phyloP scores from a whole-genome alignment of 2,113 vertebrate genomes.

The Riparia riparia region DNA sequence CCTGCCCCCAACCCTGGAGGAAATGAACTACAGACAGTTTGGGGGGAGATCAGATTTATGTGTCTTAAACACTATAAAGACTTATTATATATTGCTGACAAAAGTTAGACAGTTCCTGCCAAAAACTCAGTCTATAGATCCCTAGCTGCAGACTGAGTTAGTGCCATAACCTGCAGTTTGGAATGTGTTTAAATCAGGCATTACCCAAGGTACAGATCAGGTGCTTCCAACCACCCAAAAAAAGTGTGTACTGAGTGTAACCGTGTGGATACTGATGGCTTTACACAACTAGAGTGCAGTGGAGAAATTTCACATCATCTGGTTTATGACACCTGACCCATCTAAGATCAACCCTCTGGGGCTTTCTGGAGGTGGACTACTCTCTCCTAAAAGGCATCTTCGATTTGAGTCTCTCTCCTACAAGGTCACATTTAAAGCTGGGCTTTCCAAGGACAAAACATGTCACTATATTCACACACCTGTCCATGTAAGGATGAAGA shows the following conservation, averaged over 20 bases:
- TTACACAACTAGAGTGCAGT: not conserved
- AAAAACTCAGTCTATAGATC: conserved; percentile 23
- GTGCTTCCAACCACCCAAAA: conserved; percentile 25
- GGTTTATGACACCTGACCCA: not conserved
- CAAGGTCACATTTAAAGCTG: not conserved
- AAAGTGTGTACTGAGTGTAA: not conserved
- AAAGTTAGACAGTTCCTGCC: conserved; percentile 56
- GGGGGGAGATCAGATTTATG: conserved; percentile 54
- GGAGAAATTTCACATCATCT: not conserved
- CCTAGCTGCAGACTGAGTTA: not conserved
- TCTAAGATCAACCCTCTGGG: not conserved
- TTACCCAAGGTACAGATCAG: conserved; percentile 42
- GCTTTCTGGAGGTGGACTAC: not conserved
- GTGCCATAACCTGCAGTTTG: conserved; percentile 32
- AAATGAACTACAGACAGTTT: conserved; percentile 57
- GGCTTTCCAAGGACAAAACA: not conserved
- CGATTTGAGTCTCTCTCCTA: not conserved
- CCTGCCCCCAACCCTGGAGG: conserved; percentile 8
- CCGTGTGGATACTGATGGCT: not conserved
- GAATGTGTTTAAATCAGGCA: conserved; percentile 12
- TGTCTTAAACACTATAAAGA: conserved; percentile 56
- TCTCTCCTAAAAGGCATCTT: not conserved
- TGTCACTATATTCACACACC: not conserved
- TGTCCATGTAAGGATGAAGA: not conserved
- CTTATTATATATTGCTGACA: conserved; percentile 50